Evolutionary conservation across 2,888 invertebrate genomes (phyloP).

Genomic region (Palloptera scutellata): DNA sequence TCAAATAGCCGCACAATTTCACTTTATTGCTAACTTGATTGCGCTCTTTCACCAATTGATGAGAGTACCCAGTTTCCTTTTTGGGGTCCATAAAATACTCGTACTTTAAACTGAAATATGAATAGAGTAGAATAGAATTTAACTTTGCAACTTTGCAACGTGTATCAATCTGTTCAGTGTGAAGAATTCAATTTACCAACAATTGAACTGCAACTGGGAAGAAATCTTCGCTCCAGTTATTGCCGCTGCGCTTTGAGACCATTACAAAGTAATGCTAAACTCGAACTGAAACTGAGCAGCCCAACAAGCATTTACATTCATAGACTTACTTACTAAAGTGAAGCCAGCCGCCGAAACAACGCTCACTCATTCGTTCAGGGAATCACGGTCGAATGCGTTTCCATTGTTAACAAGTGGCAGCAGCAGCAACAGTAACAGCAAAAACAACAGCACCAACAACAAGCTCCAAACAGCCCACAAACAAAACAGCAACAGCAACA

Average conservation of each 20-base stretch:
- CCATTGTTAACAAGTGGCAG: conserved; percentile 32
- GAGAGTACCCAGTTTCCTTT: conserved; percentile 15
- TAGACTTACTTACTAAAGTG: background rate
- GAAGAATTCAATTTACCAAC: too few relatives aligned
- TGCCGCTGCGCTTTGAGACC: conserved; percentile 24
- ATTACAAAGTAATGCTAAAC: conserved; percentile 15
- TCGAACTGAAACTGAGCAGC: conserved; percentile 22
- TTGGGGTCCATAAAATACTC: conserved; percentile 3
- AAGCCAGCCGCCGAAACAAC: conserved; percentile 10
- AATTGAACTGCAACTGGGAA: too few relatives aligned
- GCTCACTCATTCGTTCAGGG: conserved; percentile 33
- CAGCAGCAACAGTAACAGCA: conserved; percentile 8
- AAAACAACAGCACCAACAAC: conserved; percentile 36
- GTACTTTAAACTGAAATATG: too few relatives aligned
- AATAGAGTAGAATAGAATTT: too few relatives aligned
- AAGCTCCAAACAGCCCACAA: conserved; percentile 25
- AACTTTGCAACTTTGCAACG: too few relatives aligned
- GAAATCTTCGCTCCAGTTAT: background rate
- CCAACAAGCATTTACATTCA: conserved; percentile 2
- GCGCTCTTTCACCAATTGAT: conserved; percentile 29
- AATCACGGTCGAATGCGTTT: conserved; percentile 51
- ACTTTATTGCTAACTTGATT: conserved; percentile 36
- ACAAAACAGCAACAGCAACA: background rate
- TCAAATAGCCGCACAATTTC: conserved; percentile 54
- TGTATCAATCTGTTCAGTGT: too few relatives aligned